phyloP scores from a whole-genome alignment of 2,113 vertebrate genomes.

The Eretmochelys imbricata region DNA sequence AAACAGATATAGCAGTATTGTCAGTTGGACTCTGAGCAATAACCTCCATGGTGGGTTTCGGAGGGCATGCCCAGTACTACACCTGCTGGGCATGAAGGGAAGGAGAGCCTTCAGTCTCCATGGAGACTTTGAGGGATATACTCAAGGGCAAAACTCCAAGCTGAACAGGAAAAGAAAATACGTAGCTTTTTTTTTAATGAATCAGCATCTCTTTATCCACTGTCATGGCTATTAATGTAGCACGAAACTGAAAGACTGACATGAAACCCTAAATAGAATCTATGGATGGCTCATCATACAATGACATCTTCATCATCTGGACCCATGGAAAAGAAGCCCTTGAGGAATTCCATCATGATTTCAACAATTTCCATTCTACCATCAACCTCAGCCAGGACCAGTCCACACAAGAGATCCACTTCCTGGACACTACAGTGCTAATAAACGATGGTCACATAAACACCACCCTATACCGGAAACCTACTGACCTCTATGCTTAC shows the following conservation, averaged over 20 bases:
- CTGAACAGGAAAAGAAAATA: neutral
- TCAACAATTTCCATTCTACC: too few species aligned
- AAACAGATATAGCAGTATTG: neutral
- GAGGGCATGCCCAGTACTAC: neutral
- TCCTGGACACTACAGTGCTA: too few species aligned
- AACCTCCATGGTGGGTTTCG: neutral
- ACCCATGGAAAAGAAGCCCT: too few species aligned
- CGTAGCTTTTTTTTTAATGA: rapidly evolving
- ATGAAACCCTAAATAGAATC: neutral
- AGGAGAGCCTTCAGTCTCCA: neutral
- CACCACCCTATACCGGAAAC: too few species aligned
- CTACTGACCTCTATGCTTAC: too few species aligned
- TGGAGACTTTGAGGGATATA: neutral
- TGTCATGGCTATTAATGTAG: neutral
- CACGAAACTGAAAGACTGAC: rapidly evolving
- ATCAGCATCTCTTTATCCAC: neutral
- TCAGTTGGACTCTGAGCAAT: neutral
- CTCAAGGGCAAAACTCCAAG: neutral
- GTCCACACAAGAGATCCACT: too few species aligned
- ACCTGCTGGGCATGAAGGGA: neutral
- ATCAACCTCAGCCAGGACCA: too few species aligned
- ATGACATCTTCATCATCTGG: too few species aligned
- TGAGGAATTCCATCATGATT: too few species aligned
- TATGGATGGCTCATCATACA: neutral
- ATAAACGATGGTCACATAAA: too few species aligned